Percentiles rank a stretch among this genome's conserved stretches.
Conservation (phyloP, 1,140 invertebrate species). For the Pseudoatta argentina region DNA sequence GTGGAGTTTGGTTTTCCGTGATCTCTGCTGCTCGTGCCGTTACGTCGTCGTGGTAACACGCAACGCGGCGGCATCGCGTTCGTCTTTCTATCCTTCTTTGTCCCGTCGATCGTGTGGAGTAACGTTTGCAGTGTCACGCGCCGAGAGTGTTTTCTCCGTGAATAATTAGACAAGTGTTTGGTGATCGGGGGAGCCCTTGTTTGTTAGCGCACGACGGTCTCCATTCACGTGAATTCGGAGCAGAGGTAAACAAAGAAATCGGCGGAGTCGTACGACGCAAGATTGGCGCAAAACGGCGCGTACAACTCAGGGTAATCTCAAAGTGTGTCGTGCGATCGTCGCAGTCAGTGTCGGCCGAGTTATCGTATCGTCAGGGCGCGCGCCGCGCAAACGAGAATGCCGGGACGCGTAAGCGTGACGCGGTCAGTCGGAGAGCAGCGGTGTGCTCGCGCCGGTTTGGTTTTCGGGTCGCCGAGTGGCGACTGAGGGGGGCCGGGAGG, state of each 20-base stretch:
- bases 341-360: background rate
- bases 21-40: conserved; percentile 20
- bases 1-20: conserved; percentile 67
- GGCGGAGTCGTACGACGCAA: background rate
- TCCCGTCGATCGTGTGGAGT: conserved; percentile 6
- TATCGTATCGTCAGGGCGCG: background rate
- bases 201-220: background rate
- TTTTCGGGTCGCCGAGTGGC: conserved; percentile 76
- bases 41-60: conserved; percentile 59
- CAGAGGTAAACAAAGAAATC: background rate
- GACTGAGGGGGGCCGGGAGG: conserved; percentile 72
- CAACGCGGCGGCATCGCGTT: conserved; percentile 52
- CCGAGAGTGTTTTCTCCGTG: background rate
- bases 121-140: conserved; percentile 25
- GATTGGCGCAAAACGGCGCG: background rate
- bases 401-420: conserved; percentile 58
- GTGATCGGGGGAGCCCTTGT: conserved; percentile 1
- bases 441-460: conserved; percentile 64
- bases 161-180: conserved; percentile 31
- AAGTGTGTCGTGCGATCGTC: background rate
- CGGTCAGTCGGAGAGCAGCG: conserved; percentile 46
- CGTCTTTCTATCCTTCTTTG: conserved; percentile 24
- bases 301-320: background rate
- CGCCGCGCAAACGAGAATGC: conserved; percentile 59
- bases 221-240: background rate